A percentile compares a stretch with the other conserved stretches of the same genome.
These are phyloP conservation scores for Drosophila crucigera DNA, from an alignment of 2,888 invertebrate genomes.

Conservation along the genomic window DNA sequence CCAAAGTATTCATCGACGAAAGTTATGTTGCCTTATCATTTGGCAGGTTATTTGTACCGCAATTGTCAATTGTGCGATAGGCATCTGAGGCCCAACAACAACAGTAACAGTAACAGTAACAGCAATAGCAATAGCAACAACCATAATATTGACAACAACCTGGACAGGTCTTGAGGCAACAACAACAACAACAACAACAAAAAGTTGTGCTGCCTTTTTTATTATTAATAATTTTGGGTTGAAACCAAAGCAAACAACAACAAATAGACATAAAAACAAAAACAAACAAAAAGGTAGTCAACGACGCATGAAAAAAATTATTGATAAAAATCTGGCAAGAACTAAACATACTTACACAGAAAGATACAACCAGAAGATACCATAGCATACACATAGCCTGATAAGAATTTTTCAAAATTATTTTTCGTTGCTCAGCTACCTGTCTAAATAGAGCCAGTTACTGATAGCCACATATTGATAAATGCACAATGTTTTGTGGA, in stretches of 20 bases:
- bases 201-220: conserved; percentile 35
- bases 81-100: conserved; percentile 51
- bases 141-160: conserved; percentile 29
- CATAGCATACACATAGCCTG: conserved; percentile 33
- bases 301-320: conserved; percentile 30
- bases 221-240: conserved; percentile 56
- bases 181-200: conserved; percentile 21
- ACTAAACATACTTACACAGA: conserved; percentile 30
- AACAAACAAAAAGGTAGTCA: conserved; percentile 32
- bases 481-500: conserved; percentile 6
- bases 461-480: conserved; percentile 15
- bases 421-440: conserved; percentile 56
- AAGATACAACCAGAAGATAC: conserved; percentile 54
- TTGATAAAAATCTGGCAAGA: conserved; percentile 59
- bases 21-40: conserved; percentile 73
- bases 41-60: conserved; percentile 65
- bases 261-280: conserved; percentile 7
- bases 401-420: conserved; percentile 57
- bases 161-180: conserved; percentile 55
- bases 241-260: conserved; percentile 47
- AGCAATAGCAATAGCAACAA: conserved; percentile 21
- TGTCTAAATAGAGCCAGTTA: conserved; percentile 59
- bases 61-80: conserved; percentile 79
- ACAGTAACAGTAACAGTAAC: conserved; percentile 15
- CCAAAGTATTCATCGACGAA: conserved; percentile 50